Percentiles rank a stretch among this genome's conserved stretches.
Conservation (phyloP, 2,797 vertebrate species). For the Taenioides sp. region DNA sequence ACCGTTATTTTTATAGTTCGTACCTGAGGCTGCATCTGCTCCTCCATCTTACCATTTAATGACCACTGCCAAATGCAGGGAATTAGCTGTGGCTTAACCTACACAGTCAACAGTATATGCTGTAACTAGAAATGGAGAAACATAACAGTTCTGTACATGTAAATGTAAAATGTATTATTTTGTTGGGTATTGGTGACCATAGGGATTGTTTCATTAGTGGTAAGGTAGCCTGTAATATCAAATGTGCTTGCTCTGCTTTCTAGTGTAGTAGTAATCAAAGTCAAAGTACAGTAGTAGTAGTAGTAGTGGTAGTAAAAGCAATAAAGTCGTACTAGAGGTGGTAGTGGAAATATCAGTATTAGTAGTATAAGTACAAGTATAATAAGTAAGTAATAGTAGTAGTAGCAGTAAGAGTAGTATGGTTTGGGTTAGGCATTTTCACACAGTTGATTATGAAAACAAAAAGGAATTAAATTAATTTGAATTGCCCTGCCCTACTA, state of each 20-base stretch:
- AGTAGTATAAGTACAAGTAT: too few relatives aligned
- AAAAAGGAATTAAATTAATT: too few relatives aligned
- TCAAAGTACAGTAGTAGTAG: background rate
- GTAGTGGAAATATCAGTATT: too few relatives aligned
- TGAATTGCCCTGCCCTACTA: too few relatives aligned
- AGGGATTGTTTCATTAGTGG: background rate
- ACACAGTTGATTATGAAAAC: too few relatives aligned
- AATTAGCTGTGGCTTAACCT: slow-evolving; percentile 61
- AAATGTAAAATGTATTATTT: background rate
- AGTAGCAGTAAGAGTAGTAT: too few relatives aligned
- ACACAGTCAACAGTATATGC: slow-evolving; percentile 37
- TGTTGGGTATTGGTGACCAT: background rate
- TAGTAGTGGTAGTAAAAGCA: background rate
- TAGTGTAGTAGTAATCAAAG: background rate
- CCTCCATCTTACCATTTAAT: slow-evolving; percentile 38
- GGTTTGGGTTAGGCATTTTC: too few relatives aligned
- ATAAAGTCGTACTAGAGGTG: too few relatives aligned
- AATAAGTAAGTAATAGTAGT: too few relatives aligned
- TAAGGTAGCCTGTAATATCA: background rate
- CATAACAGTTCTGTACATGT: too few relatives aligned
- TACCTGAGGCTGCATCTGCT: slow-evolving; percentile 48
- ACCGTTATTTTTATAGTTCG: slow-evolving; percentile 7
- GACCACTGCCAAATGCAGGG: slow-evolving; percentile 59
- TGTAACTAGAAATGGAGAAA: background rate
- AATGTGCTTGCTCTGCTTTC: background rate